Evolutionary conservation across 2,888 invertebrate species (phyloP).

Genomic region (Dimorphilus gyrociliatus): DNA sequence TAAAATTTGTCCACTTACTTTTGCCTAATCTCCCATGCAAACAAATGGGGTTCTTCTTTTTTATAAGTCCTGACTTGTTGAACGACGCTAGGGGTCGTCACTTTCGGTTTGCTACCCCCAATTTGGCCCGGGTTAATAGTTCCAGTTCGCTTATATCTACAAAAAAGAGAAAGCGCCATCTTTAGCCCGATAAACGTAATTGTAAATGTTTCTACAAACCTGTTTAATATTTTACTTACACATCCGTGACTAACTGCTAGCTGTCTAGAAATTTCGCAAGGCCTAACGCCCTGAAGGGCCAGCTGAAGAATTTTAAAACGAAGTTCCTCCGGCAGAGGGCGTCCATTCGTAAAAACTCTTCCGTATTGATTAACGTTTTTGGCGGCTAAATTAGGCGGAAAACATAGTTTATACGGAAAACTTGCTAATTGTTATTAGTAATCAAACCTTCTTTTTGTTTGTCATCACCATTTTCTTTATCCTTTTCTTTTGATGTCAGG

Average conservation of each 20-base stretch:
- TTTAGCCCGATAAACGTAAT: too few species aligned
- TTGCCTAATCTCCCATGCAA: constrained; percentile 38
- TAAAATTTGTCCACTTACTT: constrained; percentile 18
- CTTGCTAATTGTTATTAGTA: too few species aligned
- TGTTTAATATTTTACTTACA: constrained; percentile 36
- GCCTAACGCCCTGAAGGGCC: constrained; percentile 33
- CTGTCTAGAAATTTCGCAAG: constrained; percentile 36
- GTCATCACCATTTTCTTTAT: too few species aligned
- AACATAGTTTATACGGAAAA: too few species aligned
- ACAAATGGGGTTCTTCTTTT: constrained; percentile 36
- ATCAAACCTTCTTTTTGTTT: too few species aligned
- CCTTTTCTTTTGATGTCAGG: too few species aligned
- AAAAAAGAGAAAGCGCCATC: too few species aligned
- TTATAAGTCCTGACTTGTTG: constrained; percentile 31
- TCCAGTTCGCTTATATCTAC: constrained; percentile 35
- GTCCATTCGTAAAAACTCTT: constrained; percentile 34
- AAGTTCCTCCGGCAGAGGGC: constrained; percentile 34
- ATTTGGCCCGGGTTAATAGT: constrained; percentile 38
- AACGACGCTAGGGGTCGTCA: constrained; percentile 36
- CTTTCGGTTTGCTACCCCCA: constrained; percentile 37
- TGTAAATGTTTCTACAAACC: constrained; percentile 13
- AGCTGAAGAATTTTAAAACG: constrained; percentile 34
- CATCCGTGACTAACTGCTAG: constrained; percentile 37
- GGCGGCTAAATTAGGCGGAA: constrained; percentile 16
- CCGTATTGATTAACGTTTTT: constrained; percentile 37